Base-by-base conservation (phyloP, 2,888 invertebrate genomes). In the Torymus texanus region DNA sequence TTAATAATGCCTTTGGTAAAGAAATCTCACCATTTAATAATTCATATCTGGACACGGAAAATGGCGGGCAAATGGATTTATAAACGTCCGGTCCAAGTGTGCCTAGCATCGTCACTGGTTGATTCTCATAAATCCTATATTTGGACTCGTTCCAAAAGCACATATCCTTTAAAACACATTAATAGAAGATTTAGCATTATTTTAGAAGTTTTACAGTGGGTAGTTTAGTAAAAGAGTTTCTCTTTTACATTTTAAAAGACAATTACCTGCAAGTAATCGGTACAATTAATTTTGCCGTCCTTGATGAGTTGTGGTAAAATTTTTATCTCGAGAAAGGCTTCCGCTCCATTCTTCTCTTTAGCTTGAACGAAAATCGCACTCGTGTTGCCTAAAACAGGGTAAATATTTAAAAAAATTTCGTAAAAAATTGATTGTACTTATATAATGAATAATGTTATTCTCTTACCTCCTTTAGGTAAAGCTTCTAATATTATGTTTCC, bases 31-130 rank as follows among this genome's bases (percentile, higher is more conserved):
- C 91, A 84, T 91, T 90, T 29, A 90, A 84, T 18, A 91, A 83
- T 61, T 90, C 87, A 85, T 93, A 93, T 77, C 88, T 73, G 5
- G 83, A 90, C 53, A 93, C 87, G 63, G 90, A 89, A 83, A 91
- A 91, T 72, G 90, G 88, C 0, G 91, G 91, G 81, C 93, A 93
- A 70, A 93, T 87, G 70, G 91, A 90, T 65, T 87, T 86, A 82
- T 91, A 90, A 4, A 89, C 86, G 51, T 87, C 85, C 0, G 92
- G 91, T 75, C 90, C 91, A 0, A 92, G 84, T 2, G 87, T 86
- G 10, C 92, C 92, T 53, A 92, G 84, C 86, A 87, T 84, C 24
- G 87, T 87, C 3, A 80, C 41, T 3, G 87, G 88, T 70, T 88
- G 89, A 82, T 90, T 90, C 82, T 90, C 90, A 78, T 90, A 90